Conservation (phyloP, 2,888 invertebrate species). For the Archips crataeganus region DNA sequence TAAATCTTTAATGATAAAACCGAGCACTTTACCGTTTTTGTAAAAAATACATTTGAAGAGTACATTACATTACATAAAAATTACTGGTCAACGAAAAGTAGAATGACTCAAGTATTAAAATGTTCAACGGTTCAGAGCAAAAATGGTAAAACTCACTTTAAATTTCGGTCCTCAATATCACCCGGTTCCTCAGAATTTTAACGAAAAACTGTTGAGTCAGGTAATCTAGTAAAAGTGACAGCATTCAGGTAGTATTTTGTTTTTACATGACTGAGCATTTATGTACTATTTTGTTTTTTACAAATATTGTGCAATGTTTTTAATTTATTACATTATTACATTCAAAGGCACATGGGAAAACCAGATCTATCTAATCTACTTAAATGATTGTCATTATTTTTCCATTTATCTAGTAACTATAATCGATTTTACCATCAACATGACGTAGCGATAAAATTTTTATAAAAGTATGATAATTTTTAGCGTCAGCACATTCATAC, state of each 20-base stretch:
- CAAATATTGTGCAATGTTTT: conserved; percentile 1
- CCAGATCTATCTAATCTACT: neutral
- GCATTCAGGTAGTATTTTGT: neutral
- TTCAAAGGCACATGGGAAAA: neutral
- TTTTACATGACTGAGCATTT: neutral
- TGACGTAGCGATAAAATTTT: neutral
- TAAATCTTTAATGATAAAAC: too few relatives aligned
- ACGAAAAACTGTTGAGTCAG: too few relatives aligned
- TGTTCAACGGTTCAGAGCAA: too few relatives aligned
- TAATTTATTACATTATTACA: neutral
- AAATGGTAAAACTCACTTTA: too few relatives aligned
- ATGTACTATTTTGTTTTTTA: neutral
- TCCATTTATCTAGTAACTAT: neutral
- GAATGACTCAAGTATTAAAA: too few relatives aligned
- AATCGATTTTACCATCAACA: neutral
- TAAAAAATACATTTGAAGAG: too few relatives aligned
- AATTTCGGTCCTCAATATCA: too few relatives aligned
- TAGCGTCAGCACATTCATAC: neutral
- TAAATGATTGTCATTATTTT: neutral
- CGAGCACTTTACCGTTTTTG: too few relatives aligned
- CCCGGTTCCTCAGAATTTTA: too few relatives aligned
- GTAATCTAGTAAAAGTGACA: neutral
- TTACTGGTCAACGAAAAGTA: too few relatives aligned
- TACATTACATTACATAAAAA: too few relatives aligned
- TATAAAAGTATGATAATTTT: neutral